These are phyloP conservation scores for Dolichopus griseipennis DNA, from an alignment of 2,888 invertebrate genomes.

Conservation along the genomic window DNA sequence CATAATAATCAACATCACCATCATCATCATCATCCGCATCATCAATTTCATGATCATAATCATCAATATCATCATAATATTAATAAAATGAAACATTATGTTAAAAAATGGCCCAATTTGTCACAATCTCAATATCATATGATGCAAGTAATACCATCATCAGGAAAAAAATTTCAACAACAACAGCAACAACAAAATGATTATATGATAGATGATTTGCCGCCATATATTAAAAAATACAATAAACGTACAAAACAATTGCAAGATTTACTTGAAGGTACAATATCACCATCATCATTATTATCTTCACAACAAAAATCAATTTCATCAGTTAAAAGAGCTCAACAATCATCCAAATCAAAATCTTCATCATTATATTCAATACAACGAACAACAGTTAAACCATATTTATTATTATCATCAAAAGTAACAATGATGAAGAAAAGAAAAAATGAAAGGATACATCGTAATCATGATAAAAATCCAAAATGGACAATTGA, in stretches of 20 bases:
- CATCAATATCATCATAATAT: constrained; percentile 21
- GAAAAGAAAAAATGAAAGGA: constrained; percentile 17
- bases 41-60: constrained; percentile 18
- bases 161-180: too few species aligned
- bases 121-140: constrained; percentile 24
- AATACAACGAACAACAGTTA: constrained; percentile 10
- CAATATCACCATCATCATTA: constrained; percentile 22
- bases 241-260: constrained; percentile 40
- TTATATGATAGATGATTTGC: constrained; percentile 32
- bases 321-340: background rate
- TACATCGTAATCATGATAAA: constrained; percentile 23
- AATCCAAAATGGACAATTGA: constrained; percentile 27
- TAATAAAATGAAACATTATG: constrained; percentile 36
- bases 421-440: constrained; percentile 2
- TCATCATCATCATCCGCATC: constrained; percentile 10
- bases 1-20: constrained; percentile 1
- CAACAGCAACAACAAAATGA: constrained; percentile 27
- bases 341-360: constrained; percentile 24
- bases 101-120: constrained; percentile 41
- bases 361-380: constrained; percentile 21
- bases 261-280: constrained; percentile 39
- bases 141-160: background rate
- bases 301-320: background rate
- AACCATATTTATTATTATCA: constrained; percentile 19
- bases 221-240: constrained; percentile 41